Evolutionary conservation across 1,140 invertebrate genomes (phyloP), one percentile per base, ranked within the genome.

Genomic region (Drosophila arizonae): DNA sequence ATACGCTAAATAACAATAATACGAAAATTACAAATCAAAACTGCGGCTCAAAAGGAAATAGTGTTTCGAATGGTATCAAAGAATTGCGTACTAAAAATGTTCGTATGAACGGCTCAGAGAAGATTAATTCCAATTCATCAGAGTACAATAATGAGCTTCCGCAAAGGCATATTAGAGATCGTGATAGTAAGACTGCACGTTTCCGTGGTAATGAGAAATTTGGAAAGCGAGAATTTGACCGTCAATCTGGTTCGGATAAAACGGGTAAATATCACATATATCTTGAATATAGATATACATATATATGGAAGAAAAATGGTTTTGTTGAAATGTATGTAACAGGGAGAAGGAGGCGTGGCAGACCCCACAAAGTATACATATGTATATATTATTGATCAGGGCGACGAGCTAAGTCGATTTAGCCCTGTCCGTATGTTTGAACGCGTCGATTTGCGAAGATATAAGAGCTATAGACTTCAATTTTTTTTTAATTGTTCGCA

Each of bases 201-300:
- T 87, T 92, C 70, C 92, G 94, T 13, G 92, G 92, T 65, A 94
- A 95, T 77, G 94, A 96, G 76, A 91, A 91, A 51, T 82, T 81
- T 51, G 88, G 90, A 46, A 98, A 97, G 92, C 94, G 97, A n/a
- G 97, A 99, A 93, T 98, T 97, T 92, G 98, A 99, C 92, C 95
- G 98, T 72, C 97, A 98, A 92, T 98, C 97, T 86, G 97, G 97
- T 69, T 97, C 96, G 66, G 97, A 98, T 91, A 98, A 97, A 93
- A 98, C 97, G 92, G 90, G 90, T 91, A 81, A 97, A 97, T 90
- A 63, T 36, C n/a, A 21, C 9, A 1, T 15, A 17, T 45, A 15
- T 43, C 3, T 24, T 24, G 21, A 24, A 24, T 2, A 3, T 24
- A 2, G 21, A 24, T 24, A 24, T 2, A 21, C 2, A 21, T 24